Evolutionary conservation across 2,113 vertebrate species (phyloP), one percentile per base, ranked within the genome.

Genomic region (Apteryx owenii): DNA sequence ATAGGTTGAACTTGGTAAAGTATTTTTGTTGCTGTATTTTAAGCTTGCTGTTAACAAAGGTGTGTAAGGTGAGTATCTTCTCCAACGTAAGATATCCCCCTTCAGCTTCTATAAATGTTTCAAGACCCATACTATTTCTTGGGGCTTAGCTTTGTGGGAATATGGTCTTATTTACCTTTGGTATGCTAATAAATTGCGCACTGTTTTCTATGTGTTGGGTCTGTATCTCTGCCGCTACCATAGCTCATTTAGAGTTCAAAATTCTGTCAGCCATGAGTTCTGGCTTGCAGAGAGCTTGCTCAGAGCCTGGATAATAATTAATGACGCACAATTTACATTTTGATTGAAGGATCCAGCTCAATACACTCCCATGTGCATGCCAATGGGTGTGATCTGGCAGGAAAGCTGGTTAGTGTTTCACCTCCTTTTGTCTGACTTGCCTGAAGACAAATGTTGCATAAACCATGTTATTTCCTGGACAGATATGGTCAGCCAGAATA

Each of bases 401-500:
- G 7, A 90, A 95, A 69, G 7, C 48, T 81, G 69, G 54, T 86
- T 73, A 80, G n/a, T 31, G 46, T 95, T 93, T 91, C 26, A 44
- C 68, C 26, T 71, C 36, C 17, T 92, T 86, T 95, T 84, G 42
- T 90, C 73, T 95, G 64, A 76, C 36, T 83, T 80, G 22, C 65
- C 53, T 76, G 66, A 93, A 81, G 77, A 95, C 38, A 90, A 97
- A 86, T 87, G 38, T 89, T 96, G 94, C 73, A 76, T 93, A 93
- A 95, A 86, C 12, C 25, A 4, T 79, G 73, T 72, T 72, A 90
- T 86, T 89, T 96, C 51, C 65, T 90, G 68, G 73, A 96, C 33
- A 81, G 42, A 95, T 91, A 90, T 95, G 90, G 92, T 97, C 88
- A 93, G 38, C 38, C 91, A 70, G 66, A 94, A 93, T 79, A 76